Evolutionary conservation across 2,113 vertebrate species (phyloP).

Genomic region (Chrysochloris asiatica): DNA sequence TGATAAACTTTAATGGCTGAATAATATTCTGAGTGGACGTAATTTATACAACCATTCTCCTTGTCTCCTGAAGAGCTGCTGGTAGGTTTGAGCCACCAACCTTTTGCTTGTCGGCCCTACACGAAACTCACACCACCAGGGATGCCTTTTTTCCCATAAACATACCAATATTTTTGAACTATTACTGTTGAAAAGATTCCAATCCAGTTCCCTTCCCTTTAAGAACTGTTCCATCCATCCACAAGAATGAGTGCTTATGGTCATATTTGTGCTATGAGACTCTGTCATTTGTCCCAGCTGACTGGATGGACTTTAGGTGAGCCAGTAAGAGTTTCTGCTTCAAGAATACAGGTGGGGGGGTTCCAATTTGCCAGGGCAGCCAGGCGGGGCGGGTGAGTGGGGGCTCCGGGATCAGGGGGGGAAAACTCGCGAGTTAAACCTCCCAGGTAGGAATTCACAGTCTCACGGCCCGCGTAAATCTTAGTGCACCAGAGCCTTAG

Average conservation of each 20-base stretch:
- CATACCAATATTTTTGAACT: neutral
- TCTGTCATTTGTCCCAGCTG: neutral
- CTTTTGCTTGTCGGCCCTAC: no score
- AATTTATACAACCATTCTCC: slow-evolving; percentile 29
- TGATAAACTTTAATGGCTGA: slow-evolving; percentile 23
- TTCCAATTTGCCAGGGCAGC: no score
- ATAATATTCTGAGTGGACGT: neutral
- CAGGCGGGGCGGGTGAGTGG: no score
- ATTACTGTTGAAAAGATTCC: neutral
- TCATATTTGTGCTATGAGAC: neutral
- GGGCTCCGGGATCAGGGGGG: no score
- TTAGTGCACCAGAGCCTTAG: no score
- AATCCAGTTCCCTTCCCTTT: neutral
- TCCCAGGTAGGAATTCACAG: no score
- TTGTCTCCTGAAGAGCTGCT: no score
- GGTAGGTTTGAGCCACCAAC: no score
- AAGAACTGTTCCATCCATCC: neutral
- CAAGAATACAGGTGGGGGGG: neutral
- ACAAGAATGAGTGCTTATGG: neutral
- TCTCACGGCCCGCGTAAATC: no score
- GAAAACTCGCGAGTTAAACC: no score
- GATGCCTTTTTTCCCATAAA: neutral
- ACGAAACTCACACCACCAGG: no score
- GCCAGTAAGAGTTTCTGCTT: neutral
- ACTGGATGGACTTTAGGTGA: neutral